Conservation (phyloP, 2,113 vertebrate genomes). For the Pipra filicauda region DNA sequence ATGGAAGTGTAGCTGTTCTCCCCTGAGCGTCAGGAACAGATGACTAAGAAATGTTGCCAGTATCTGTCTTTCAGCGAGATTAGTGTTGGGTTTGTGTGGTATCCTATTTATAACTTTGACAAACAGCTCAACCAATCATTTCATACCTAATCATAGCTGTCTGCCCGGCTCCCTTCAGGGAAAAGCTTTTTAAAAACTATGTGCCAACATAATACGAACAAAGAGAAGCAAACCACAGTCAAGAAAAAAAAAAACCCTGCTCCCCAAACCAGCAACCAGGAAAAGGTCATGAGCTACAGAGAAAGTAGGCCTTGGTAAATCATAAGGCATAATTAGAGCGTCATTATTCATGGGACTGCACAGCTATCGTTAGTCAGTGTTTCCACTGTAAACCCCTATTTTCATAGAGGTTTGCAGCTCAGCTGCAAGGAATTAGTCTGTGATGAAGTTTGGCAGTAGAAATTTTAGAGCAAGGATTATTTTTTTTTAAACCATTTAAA, state of each 20-base stretch:
- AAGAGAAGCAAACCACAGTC: conserved; percentile 54
- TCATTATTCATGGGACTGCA: conserved; percentile 34
- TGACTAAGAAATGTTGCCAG: conserved; percentile 66
- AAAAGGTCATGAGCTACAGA: not conserved
- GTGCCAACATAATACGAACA: conserved; percentile 39
- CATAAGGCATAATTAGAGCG: not conserved
- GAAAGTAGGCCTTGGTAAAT: conserved; percentile 40
- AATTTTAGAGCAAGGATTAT: not conserved
- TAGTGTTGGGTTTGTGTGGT: conserved; percentile 64
- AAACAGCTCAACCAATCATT: conserved; percentile 68
- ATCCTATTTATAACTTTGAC: conserved; percentile 70
- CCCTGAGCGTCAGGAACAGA: conserved; percentile 45
- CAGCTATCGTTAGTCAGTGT: conserved; percentile 60
- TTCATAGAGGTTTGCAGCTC: conserved; percentile 47
- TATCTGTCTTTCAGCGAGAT: conserved; percentile 56
- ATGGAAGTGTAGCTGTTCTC: conserved; percentile 55
- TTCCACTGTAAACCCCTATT: conserved; percentile 57
- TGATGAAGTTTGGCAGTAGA: conserved; percentile 40
- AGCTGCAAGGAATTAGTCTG: conserved; percentile 57
- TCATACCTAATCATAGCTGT: conserved; percentile 69
- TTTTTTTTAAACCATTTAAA: not conserved
- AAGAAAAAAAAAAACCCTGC: not conserved
- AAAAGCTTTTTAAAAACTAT: conserved; percentile 30
- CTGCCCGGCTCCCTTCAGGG: conserved; percentile 46
- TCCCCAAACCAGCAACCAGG: conserved; percentile 19